These are phyloP conservation scores for Nineta flava DNA, from an alignment of 2,888 invertebrate genomes.

Conservation along the genomic window DNA sequence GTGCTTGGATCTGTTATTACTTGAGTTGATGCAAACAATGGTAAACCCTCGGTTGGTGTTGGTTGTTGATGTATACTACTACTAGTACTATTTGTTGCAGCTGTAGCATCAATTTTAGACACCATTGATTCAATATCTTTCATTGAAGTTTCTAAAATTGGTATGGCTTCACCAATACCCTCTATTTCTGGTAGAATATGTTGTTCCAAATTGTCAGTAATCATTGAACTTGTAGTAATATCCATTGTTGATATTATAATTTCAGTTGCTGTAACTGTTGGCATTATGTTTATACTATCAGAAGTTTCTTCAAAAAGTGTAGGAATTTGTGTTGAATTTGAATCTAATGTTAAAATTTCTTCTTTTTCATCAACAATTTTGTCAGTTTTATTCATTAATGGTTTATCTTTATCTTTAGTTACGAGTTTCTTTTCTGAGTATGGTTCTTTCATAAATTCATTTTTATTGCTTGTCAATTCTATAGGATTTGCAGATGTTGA, in stretches of 20 bases:
- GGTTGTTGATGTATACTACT: conserved; percentile 8
- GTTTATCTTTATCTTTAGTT: not conserved
- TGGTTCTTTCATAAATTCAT: not conserved
- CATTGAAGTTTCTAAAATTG: conserved; percentile 28
- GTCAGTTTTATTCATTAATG: not conserved
- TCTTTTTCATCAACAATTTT: not conserved
- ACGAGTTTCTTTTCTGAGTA: not conserved
- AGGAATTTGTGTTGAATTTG: not conserved
- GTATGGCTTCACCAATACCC: conserved; percentile 18
- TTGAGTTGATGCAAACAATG: conserved; percentile 14
- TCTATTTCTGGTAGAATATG: conserved; percentile 1
- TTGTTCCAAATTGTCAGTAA: not conserved
- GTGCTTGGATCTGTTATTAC: conserved; percentile 14
- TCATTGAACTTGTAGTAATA: not conserved
- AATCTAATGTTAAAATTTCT: not conserved
- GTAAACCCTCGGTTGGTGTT: conserved; percentile 29
- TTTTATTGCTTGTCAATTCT: not conserved
- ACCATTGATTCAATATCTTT: conserved; percentile 21
- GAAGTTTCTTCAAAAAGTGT: not conserved
- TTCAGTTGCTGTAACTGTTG: conserved; percentile 1
- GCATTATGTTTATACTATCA: not conserved
- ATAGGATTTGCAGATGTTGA: not conserved
- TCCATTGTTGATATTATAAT: conserved; percentile 4
- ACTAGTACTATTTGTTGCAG: conserved; percentile 4
- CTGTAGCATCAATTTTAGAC: conserved; percentile 12